Percentiles rank a stretch among this genome's conserved stretches.
Evolutionary conservation across 2,888 invertebrate species (phyloP).

Genomic region (Panorpa germanica): DNA sequence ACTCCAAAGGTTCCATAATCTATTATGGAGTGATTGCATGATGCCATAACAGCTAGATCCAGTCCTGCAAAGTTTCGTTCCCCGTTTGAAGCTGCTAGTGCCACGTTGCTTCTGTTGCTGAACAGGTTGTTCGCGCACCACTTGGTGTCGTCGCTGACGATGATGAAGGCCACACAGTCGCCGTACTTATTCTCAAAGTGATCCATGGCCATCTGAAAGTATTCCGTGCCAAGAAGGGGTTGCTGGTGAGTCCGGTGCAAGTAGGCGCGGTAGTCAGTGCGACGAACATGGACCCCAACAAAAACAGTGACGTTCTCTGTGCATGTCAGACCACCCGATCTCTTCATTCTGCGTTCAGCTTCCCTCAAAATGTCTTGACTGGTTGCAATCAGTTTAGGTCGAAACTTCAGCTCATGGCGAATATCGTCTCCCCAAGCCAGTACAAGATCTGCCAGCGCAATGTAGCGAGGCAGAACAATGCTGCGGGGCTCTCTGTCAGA

Average conservation of each 20-base stretch:
- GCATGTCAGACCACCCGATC: slow-evolving; percentile 17
- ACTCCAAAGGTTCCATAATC: slow-evolving; percentile 31
- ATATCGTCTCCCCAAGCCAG: slow-evolving; percentile 34
- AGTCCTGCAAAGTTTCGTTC: slow-evolving; percentile 23
- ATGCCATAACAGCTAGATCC: slow-evolving; percentile 27
- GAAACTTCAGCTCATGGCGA: slow-evolving; percentile 32
- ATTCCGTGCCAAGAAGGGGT: slow-evolving; percentile 21
- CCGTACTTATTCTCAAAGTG: slow-evolving; percentile 23
- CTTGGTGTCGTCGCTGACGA: slow-evolving; percentile 27
- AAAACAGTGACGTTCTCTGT: slow-evolving; percentile 20
- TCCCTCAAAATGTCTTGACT: too few relatives aligned
- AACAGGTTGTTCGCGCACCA: slow-evolving; percentile 26
- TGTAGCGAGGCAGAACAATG: slow-evolving; percentile 31
- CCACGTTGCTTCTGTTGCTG: slow-evolving; percentile 19
- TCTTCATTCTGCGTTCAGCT: slow-evolving; percentile 26
- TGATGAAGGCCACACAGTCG: slow-evolving; percentile 23
- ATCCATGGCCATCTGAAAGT: slow-evolving; percentile 25
- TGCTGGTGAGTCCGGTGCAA: slow-evolving; percentile 29
- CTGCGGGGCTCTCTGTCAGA: too few relatives aligned
- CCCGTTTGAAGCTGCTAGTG: slow-evolving; percentile 17
- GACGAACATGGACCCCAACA: slow-evolving; percentile 32
- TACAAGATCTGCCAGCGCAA: slow-evolving; percentile 31
- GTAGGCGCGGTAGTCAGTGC: slow-evolving; percentile 34
- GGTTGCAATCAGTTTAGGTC: slow-evolving; percentile 25
- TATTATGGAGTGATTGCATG: slow-evolving; percentile 31